Evolutionary conservation across 1,140 invertebrate species (phyloP).

Genomic region (Panagrolaimus sp.): DNA sequence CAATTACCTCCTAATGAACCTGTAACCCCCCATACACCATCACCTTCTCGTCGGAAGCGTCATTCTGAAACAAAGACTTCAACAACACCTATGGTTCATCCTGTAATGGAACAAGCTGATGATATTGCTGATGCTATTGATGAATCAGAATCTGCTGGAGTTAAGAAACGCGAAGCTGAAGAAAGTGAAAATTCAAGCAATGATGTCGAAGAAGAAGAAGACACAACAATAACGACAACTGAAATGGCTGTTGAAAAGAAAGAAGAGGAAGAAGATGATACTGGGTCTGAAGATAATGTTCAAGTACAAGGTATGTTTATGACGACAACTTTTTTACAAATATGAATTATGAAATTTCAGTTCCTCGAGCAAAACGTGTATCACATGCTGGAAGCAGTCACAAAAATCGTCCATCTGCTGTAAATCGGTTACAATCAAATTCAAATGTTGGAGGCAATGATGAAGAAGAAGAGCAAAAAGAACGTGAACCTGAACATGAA

Average conservation of each 20-base stretch:
- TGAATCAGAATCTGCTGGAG: conserved; percentile 8
- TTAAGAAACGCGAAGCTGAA: neutral
- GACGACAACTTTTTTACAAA: neutral
- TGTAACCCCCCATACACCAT: too few species aligned
- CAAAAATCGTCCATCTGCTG: conserved; percentile 15
- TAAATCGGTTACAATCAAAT: conserved; percentile 2
- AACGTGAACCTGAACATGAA: too few species aligned
- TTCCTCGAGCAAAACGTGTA: conserved; percentile 12
- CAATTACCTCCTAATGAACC: too few species aligned
- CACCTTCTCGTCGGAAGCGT: too few species aligned
- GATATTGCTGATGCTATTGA: neutral
- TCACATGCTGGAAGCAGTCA: conserved; percentile 15
- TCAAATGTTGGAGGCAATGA: conserved; percentile 5
- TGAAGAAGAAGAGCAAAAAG: neutral
- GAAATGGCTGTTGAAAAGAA: too few species aligned
- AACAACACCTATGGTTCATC: neutral
- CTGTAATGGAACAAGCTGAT: neutral
- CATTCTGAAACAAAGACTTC: neutral
- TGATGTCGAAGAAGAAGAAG: too few species aligned
- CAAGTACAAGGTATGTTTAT: neutral
- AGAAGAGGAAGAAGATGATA: neutral
- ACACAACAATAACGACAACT: too few species aligned
- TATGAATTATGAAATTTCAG: neutral
- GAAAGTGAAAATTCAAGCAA: neutral
- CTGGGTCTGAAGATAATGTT: neutral